Evolutionary conservation across 2,113 vertebrate genomes (phyloP).

Genomic region (Megatriorchis doriae): DNA sequence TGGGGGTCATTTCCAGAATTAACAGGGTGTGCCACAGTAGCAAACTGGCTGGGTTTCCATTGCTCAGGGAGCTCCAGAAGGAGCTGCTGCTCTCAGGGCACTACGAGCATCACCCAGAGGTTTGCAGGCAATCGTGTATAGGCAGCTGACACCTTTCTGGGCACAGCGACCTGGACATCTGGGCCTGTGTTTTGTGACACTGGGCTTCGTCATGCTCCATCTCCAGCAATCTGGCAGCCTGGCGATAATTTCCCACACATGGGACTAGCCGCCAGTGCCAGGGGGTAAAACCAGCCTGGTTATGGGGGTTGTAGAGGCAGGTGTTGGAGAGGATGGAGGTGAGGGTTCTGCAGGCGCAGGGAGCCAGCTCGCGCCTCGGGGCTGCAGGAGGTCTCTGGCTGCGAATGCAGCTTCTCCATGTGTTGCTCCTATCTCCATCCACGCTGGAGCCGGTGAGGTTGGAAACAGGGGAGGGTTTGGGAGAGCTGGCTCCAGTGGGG

Average conservation of each 20-base stretch:
- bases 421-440: not conserved
- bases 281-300: not conserved
- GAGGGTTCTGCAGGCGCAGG: not conserved
- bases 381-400: not conserved
- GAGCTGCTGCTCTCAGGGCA: not conserved
- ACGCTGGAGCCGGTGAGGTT: not conserved
- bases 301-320: not conserved
- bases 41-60: fast-evolving
- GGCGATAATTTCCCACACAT: not conserved
- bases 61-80: fast-evolving
- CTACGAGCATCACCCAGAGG: not conserved
- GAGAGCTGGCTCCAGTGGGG: not conserved
- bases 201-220: not conserved
- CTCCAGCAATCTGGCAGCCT: not conserved
- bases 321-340: not conserved
- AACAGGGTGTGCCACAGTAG: not conserved
- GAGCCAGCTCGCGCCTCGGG: not conserved
- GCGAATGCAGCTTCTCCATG: fast-evolving
- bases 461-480: not conserved
- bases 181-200: not conserved
- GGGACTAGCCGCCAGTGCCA: not conserved
- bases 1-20: not conserved
- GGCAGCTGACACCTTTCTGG: not conserved
- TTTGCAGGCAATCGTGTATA: not conserved
- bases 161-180: not conserved